Base-by-base conservation (phyloP, 2,113 vertebrate genomes). In the Rhea pennata region DNA sequence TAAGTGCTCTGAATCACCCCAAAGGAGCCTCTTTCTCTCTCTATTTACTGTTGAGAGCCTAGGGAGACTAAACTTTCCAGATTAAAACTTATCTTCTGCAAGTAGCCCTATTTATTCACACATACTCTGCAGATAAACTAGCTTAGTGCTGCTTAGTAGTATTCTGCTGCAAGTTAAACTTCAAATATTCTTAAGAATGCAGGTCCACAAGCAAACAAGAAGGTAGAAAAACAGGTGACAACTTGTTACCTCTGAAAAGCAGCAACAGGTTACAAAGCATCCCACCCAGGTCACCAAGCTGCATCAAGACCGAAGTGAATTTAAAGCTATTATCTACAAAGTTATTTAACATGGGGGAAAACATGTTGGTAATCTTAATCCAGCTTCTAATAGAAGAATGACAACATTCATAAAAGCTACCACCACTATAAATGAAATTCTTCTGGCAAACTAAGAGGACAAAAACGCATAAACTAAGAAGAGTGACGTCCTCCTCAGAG, bases 381-480 rank as follows among this genome's bases (percentile, higher is more conserved):
- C 58, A 73, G 58, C 67, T 91, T 82, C 67, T 29, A 46, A 24
- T 7, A 66, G 36, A 33, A 74, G 33, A 76, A 74, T 2, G 12
- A 12, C 11, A 61, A 10, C 5, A 3, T 27, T 42, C 20, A 3
- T 11, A 42, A 71, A 70, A 54, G 23, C 33, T 54, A 8, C 36
- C 36, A 31, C 33, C 10, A 17, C 26, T 56, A 64, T 31, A n/a
- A 40, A 56, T 2, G 0, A 81, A 93, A 74, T 12, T 11, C 22
- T 10, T 54, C 14, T 6, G 27, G 36, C 42, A 54, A 67, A 77
- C 3, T 1, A 8, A 24, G 27, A 39, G 17, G 39, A 44, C 0
- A 3, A 46, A 84, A 61, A 15, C 0, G 0, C 27, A 7, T 26
- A 42, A 44, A 12, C 0, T 0, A 77, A 85, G 29, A 48, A 0